A percentile compares a stretch with the other conserved stretches of the same genome.
Evolutionary conservation across 2,113 vertebrate genomes (phyloP).

Genomic region (Myrmecobius fasciatus): DNA sequence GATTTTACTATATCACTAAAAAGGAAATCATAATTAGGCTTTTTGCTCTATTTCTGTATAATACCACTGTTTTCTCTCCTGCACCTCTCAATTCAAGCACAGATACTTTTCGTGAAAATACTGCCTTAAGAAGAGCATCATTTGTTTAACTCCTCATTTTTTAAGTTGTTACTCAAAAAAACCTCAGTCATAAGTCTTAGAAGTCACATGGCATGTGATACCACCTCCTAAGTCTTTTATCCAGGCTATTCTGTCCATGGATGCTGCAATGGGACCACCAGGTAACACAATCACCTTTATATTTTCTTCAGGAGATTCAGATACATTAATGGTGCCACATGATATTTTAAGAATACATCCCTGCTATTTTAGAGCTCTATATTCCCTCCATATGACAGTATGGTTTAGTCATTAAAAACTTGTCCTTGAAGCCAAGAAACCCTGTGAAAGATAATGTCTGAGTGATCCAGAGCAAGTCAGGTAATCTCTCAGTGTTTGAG

Average conservation of each 20-base stretch:
- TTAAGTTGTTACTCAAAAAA: neutral
- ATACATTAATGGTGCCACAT: conserved; percentile 16
- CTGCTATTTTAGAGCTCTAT: neutral
- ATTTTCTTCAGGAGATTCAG: conserved; percentile 27
- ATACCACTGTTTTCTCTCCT: neutral
- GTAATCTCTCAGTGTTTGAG: no score
- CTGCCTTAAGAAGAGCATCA: neutral
- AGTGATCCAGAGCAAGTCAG: neutral
- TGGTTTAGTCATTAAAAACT: neutral
- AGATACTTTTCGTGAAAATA: neutral
- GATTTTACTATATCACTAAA: neutral
- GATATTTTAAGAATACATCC: neutral
- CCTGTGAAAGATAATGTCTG: neutral
- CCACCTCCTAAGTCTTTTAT: neutral
- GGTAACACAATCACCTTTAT: conserved; percentile 7
- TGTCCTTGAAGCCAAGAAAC: neutral
- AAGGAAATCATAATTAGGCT: neutral
- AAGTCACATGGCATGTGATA: neutral
- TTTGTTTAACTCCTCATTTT: conserved; percentile 29
- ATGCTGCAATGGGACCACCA: conserved; percentile 6
- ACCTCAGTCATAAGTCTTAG: neutral
- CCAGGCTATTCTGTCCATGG: conserved; percentile 39
- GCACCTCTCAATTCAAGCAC: neutral
- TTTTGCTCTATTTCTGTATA: neutral
- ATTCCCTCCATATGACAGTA: conserved; percentile 4